Evolutionary conservation across 2,797 vertebrate species (phyloP).

Genomic region (Halcyon smyrnensis): DNA sequence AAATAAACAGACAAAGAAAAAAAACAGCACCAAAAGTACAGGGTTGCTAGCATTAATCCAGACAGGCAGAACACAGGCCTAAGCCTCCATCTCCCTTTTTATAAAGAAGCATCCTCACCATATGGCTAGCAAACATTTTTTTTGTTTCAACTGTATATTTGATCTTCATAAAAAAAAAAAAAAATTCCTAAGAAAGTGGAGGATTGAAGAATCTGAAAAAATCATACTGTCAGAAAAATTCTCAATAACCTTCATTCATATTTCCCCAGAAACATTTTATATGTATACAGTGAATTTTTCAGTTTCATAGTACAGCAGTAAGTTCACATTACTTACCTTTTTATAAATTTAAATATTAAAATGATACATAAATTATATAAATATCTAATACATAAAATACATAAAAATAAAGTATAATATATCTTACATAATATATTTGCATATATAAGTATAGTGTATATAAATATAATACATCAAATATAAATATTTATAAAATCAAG

Average conservation of each 20-base stretch:
- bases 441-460: background rate
- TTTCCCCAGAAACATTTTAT: background rate
- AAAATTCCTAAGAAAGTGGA: background rate
- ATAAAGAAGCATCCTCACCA: background rate
- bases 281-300: background rate
- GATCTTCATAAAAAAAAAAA: background rate
- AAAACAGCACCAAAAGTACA: background rate
- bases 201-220: background rate
- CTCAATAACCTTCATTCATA: background rate
- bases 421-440: background rate
- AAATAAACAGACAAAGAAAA: background rate
- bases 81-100: background rate
- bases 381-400: background rate
- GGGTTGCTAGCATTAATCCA: background rate
- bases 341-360: background rate
- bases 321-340: background rate
- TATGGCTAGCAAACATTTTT: background rate
- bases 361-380: background rate
- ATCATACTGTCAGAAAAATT: background rate
- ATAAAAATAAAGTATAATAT: background rate
- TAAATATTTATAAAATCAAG: constrained; percentile 60
- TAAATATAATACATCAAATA: background rate
- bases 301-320: background rate
- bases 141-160: background rate
- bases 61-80: background rate